Evolutionary conservation across 2,797 vertebrate genomes (phyloP), one percentile per base, ranked within the genome.

Genomic region (Enteromius mattozi): DNA sequence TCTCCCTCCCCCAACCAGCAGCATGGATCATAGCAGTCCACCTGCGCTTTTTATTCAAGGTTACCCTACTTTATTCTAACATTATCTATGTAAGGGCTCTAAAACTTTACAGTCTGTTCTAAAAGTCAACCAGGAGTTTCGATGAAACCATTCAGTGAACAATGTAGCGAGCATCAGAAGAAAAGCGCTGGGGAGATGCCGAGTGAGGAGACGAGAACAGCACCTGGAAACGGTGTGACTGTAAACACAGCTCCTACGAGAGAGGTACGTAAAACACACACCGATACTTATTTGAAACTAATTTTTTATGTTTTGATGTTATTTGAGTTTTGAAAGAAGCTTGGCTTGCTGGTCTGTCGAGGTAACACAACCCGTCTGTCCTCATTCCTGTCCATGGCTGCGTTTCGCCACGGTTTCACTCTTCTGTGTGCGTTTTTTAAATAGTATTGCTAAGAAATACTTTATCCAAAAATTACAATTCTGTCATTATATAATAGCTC

Each of bases 111-210:
- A 10, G 35, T 7, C 33, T 54, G 0, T 51, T 75, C 40, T 35
- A 21, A 42, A 13, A 21, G 12, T 40, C 17, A 51, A 24, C 33
- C 40, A 13, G 21, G 49, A 13, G 30, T 21, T 51, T 81, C 72
- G 13, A 91, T 91, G 89, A 92, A 91, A 89, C 88, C 87, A 40
- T 79, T 87, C 75, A 80, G 88, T 49, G 88, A 91, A 72, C 80
- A 80, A 89, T 89, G 90, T 89, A 86, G 61, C 71, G 89, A 89
- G 78, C 87, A 86, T 83, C 82, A 78, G 66, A 88, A 85, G 74
- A 87, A 84, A 70, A 84, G 49, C 70, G 82, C 74, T 5, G 86
- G 72, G 45, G 89, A 94, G 90, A 96, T 96, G 95, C 90, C 88
- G 88, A 90, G 89, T 85, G 66, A 86, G 33, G 88, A 90, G 88